These are phyloP conservation scores for Tanaodytes sp. DNA, from an alignment of 2,888 invertebrate genomes.

Conservation along the genomic window DNA sequence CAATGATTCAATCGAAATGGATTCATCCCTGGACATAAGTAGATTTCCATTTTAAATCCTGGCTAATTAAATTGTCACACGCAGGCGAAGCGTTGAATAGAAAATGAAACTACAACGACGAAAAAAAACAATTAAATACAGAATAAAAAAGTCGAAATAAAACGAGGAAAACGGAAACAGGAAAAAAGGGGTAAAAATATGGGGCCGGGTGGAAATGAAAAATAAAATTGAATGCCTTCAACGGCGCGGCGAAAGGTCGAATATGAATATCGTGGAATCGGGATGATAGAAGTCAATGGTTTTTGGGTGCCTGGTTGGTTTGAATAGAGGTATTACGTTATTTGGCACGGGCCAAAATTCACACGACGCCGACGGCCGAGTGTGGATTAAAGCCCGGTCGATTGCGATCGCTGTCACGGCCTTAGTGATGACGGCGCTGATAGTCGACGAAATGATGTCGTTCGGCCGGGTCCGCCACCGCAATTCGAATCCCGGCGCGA, in stretches of 20 bases:
- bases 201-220: too few relatives aligned
- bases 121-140: too few relatives aligned
- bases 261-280: constrained; percentile 24
- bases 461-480: constrained; percentile 53
- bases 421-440: constrained; percentile 45
- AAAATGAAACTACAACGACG: too few relatives aligned
- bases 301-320: constrained; percentile 32
- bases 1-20: constrained; percentile 69
- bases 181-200: too few relatives aligned
- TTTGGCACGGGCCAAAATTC: constrained; percentile 45
- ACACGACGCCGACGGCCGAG: constrained; percentile 46
- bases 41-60: constrained; percentile 55
- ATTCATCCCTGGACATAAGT: constrained; percentile 65
- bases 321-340: constrained; percentile 45
- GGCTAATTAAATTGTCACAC: too few relatives aligned
- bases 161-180: too few relatives aligned
- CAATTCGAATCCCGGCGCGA: constrained; percentile 69
- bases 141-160: too few relatives aligned
- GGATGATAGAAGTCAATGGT: constrained; percentile 23
- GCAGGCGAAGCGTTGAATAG: too few relatives aligned
- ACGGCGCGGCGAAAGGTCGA: too few relatives aligned
- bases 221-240: too few relatives aligned
- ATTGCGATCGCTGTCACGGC: constrained; percentile 52
- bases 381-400: constrained; percentile 49
- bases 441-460: constrained; percentile 54